These are phyloP conservation scores for Spilosoma lubricipeda DNA, from an alignment of 2,888 invertebrate genomes.

Conservation along the genomic window DNA sequence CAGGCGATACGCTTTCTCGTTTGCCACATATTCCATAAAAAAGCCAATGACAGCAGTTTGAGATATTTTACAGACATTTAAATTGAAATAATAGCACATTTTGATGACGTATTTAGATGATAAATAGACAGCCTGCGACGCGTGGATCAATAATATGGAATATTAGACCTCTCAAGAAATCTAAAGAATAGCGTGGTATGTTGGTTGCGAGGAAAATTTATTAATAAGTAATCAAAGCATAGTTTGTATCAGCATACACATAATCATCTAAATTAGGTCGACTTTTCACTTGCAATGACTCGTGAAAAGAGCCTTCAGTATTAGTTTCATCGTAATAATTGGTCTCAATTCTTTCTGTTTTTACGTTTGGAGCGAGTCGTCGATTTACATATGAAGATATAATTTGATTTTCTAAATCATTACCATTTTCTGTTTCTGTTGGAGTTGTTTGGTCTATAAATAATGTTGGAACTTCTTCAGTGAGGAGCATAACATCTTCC, in stretches of 20 bases:
- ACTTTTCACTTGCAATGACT: not conserved
- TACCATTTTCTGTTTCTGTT: not conserved
- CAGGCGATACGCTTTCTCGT: too few species aligned
- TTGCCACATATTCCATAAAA: too few species aligned
- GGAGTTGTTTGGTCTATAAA: not conserved
- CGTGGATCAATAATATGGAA: not conserved
- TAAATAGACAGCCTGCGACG: too few species aligned
- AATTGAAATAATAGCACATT: too few species aligned
- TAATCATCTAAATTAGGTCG: not conserved
- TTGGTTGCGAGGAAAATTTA: not conserved
- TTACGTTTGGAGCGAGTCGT: not conserved
- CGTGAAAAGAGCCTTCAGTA: not conserved
- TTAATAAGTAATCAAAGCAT: not conserved
- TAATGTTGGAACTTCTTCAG: not conserved
- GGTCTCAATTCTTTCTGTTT: not conserved
- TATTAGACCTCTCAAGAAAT: not conserved
- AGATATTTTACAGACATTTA: too few species aligned
- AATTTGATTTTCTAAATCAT: not conserved
- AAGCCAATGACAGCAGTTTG: too few species aligned
- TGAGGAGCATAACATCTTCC: not conserved
- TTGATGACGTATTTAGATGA: too few species aligned
- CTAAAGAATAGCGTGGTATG: not conserved
- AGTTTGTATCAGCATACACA: not conserved
- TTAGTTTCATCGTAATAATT: not conserved
- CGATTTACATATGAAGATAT: not conserved